Evolutionary conservation across 2,888 invertebrate genomes (phyloP), one percentile per base, ranked within the genome.

Genomic region (Noctua janthe): DNA sequence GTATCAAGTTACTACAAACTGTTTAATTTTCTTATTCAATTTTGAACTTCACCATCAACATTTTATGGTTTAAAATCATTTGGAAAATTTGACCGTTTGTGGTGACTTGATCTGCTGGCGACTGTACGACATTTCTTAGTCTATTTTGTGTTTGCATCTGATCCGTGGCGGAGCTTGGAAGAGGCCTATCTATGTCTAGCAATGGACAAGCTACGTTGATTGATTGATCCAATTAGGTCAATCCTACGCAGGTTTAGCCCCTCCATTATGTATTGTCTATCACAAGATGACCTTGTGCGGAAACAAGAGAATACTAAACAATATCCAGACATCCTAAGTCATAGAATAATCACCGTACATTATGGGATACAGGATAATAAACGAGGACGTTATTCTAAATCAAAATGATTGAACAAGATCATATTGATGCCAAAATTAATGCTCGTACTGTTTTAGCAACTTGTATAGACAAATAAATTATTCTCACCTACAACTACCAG

Each of bases 341-440:
- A 70, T 29, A 51, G 0, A 51, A 84, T 78, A 78, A 78, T 84
- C 78, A 59, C 35, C 0, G 35, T 51, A 6, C 7, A 69, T 54
- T 77, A 62, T 43, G 2, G n/a, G 20, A 8, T 69, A 59, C 59
- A 35, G 35, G 59, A 69, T 47, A 69, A 47, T 35, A 49, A 3
- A 56, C n/a, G 3, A 75, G 2, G 29, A 23, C 13, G 39, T 64
- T 62, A 66, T 23, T 11, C 17, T 75, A 72, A 72, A 81, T 72
- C 75, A 83, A 72, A 75, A 35, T 83, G 15, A 76, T 76, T 17
- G n/a, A 66, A 47, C 76, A 76, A 54, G 66, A 76, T 76, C 47
- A 86, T 74, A 71, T 67, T 83, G 59, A 67, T 72, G 47, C 73
- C 66, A 73, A 74, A 62, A 86, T 74, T 43, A 64, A 69, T 66